These are phyloP conservation scores for Patella caerulea DNA, from an alignment of 2,888 invertebrate genomes.

Conservation along the genomic window DNA sequence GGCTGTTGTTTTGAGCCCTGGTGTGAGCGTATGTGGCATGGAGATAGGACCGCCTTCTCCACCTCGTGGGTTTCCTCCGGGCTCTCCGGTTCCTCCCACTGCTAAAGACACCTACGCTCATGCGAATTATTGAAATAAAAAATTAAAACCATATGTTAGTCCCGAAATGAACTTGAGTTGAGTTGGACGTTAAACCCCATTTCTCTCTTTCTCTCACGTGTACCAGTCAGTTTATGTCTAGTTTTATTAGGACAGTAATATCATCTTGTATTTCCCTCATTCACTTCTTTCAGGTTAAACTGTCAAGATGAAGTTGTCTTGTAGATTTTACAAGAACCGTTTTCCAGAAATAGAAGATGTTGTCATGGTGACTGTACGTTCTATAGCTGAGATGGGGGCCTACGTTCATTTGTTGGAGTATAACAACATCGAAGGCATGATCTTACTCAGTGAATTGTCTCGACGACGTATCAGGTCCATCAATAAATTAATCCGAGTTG, in stretches of 20 bases:
- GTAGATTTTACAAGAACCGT: constrained; percentile 94
- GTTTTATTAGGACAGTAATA: not conserved
- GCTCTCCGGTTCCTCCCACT: no score
- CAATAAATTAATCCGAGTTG: constrained; percentile 98
- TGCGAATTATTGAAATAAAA: no score
- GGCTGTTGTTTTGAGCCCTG: no score
- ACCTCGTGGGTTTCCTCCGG: no score
- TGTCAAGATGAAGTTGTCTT: constrained; percentile 64
- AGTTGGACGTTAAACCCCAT: no score
- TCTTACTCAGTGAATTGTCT: constrained; percentile 96
- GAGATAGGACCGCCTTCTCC: no score
- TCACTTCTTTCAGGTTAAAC: not conserved
- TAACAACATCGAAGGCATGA: constrained; percentile 99
- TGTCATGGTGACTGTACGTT: constrained; percentile 97
- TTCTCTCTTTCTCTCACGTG: no score
- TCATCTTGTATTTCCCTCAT: not conserved
- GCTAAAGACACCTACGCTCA: no score
- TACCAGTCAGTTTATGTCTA: no score
- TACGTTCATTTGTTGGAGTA: constrained; percentile 98
- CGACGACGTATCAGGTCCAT: constrained; percentile 98
- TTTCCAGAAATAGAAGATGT: constrained; percentile 99
- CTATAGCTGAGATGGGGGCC: constrained; percentile 99
- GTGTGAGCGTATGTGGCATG: no score
- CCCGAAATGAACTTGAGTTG: no score
- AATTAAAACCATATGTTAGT: no score